These are phyloP conservation scores for Oryzias celebensis DNA, from an alignment of 2,113 vertebrate species.

Conservation along the genomic window DNA sequence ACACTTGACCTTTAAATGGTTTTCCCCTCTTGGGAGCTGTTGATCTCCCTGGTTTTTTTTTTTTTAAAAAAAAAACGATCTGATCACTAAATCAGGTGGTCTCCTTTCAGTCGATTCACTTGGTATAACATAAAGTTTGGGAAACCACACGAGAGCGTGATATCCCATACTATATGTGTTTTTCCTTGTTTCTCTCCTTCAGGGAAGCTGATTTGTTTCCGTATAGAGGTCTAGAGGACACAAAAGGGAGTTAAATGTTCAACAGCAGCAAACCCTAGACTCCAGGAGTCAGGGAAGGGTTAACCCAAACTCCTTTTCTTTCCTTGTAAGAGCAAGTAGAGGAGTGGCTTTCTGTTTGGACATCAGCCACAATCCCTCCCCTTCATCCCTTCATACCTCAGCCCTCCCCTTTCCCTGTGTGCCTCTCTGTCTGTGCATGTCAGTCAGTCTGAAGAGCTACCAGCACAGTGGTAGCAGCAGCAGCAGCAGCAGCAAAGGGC, in stretches of 20 bases:
- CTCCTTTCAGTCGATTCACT: too few relatives aligned
- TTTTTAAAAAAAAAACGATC: too few relatives aligned
- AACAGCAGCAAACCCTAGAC: slow-evolving; percentile 13
- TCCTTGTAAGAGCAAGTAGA: slow-evolving; percentile 58
- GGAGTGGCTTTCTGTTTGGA: slow-evolving; percentile 74
- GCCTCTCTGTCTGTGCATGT: slow-evolving; percentile 64
- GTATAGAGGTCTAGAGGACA: not conserved
- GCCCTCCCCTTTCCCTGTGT: slow-evolving; percentile 39
- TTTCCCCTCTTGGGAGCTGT: too few relatives aligned
- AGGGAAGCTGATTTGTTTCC: too few relatives aligned
- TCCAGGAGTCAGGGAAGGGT: slow-evolving; percentile 61
- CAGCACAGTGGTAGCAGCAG: slow-evolving; percentile 51
- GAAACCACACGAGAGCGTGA: too few relatives aligned
- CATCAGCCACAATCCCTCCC: slow-evolving; percentile 66
- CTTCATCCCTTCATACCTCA: slow-evolving; percentile 63
- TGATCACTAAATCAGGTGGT: too few relatives aligned
- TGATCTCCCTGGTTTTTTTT: too few relatives aligned
- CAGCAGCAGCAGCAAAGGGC: slow-evolving; percentile 31
- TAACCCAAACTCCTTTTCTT: slow-evolving; percentile 61
- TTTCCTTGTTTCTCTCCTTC: too few relatives aligned
- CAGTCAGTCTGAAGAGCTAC: slow-evolving; percentile 54
- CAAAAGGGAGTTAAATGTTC: not conserved
- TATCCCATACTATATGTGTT: too few relatives aligned
- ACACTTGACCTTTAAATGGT: not conserved
- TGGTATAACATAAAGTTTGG: too few relatives aligned